Conservation (phyloP, 1,140 invertebrate species). For the Phortica variegata region DNA sequence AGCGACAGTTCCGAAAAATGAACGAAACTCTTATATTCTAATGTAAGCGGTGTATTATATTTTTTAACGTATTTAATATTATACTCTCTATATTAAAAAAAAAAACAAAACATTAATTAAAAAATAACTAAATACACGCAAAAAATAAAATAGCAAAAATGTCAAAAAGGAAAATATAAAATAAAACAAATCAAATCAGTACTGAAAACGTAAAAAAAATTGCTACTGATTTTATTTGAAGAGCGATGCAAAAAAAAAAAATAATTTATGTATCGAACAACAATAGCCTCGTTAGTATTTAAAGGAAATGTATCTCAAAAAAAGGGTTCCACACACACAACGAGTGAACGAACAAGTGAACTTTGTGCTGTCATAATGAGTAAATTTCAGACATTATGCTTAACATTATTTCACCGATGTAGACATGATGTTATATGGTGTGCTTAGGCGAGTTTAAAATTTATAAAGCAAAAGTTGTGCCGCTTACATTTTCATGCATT, state of each 20-base stretch:
- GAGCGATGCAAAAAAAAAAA: conserved; percentile 9
- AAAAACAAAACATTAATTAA: conserved; percentile 22
- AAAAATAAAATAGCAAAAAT: conserved; percentile 20
- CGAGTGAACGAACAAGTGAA: too few relatives aligned
- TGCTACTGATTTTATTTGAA: conserved; percentile 24
- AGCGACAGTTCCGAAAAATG: too few relatives aligned
- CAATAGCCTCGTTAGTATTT: conserved; percentile 48
- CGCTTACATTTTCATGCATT: too few relatives aligned
- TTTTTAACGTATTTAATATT: conserved; percentile 50
- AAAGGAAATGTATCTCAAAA: too few relatives aligned
- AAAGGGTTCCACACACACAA: too few relatives aligned
- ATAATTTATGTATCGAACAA: conserved; percentile 20
- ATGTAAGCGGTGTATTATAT: conserved; percentile 52
- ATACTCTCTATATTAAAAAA: conserved; percentile 42
- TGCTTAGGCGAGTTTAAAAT: too few relatives aligned
- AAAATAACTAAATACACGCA: conserved; percentile 16
- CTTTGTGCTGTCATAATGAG: too few relatives aligned
- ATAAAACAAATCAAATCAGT: conserved; percentile 5
- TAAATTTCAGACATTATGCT: too few relatives aligned
- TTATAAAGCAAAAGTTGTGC: too few relatives aligned
- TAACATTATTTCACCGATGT: too few relatives aligned
- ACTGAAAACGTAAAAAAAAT: conserved; percentile 19
- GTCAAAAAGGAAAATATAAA: conserved; percentile 5
- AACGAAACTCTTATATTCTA: conserved; percentile 48
- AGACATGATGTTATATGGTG: too few relatives aligned